Base-by-base conservation (phyloP, 2,797 vertebrate genomes). In the Lerista edwardsae region DNA sequence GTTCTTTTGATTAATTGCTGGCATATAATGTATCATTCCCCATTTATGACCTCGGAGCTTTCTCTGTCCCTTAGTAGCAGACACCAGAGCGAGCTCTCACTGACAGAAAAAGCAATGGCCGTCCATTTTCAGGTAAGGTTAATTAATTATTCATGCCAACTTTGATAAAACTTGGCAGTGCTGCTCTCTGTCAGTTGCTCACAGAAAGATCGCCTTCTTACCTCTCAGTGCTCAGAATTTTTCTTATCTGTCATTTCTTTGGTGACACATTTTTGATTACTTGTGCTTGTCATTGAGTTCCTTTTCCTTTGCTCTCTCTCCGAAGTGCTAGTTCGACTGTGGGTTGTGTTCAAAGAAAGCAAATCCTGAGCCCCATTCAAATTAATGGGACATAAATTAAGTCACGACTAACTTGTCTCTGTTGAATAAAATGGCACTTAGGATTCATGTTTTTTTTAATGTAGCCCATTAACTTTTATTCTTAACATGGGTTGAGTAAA, bases 1-100 rank as follows among this genome's bases (percentile, higher is more conserved):
- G 29, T 84, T 93, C 68, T 83, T n/a, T 84, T 91, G 91, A 91
- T 90, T 91, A 93, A 88, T 87, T 94, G 80, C 82, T 90, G 87
- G 59, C 64, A 78, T 71, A 51, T 39, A 79, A 39, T 62, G 84
- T 74, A 86, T 78, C 68, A 67, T 47, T 88, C 78, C 82, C 64
- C 17, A 83, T 79, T 82, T 88, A 65, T 75, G 57, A 57, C 80
- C 68, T 79, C 11, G 1, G 34, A 31, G 80, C 57, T 14, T 81
- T 91, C 67, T 78, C 83, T 84, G 31, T 83, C 80, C 73, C 84
- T 27, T 51, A 57, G 25, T 86, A 85, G 65, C 25, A 36, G 3
- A 44, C n/a, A 19, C 29, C 61, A n/a, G n/a, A n/a, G 11, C 81
- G 74, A 41, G 11, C 59, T 79, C 67, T 74, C 47, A 44, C 76